Evolutionary conservation across 2,113 vertebrate genomes (phyloP).

Genomic region (Campylomormyrus numenius): DNA sequence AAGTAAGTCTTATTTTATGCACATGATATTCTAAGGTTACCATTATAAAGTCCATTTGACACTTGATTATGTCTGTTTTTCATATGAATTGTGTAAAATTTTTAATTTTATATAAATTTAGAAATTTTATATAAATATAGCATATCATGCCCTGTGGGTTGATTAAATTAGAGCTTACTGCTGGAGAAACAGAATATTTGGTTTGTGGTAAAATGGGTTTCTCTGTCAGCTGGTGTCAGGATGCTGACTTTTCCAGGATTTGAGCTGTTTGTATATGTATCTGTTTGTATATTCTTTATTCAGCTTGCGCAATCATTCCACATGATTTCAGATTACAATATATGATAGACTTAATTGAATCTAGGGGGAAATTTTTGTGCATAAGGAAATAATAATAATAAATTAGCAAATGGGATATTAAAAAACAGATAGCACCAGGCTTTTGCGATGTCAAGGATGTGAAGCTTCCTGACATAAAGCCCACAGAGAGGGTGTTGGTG

Average conservation of each 20-base stretch:
- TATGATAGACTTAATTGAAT: neutral
- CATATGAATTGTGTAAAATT: neutral
- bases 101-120: neutral
- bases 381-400: neutral
- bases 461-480: neutral
- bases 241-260: neutral
- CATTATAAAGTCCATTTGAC: neutral
- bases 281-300: neutral
- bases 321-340: neutral
- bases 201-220: neutral
- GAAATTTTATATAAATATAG: neutral
- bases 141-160: neutral
- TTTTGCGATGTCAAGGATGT: neutral
- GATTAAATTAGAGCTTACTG: neutral
- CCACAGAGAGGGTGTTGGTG: neutral
- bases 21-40: neutral
- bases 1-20: slow-evolving; percentile 63
- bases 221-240: neutral
- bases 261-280: neutral
- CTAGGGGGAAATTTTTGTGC: neutral
- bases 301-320: neutral
- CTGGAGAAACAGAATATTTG: neutral
- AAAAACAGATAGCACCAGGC: neutral
- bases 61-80: neutral
- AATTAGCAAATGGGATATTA: neutral